Evolutionary conservation across 2,888 invertebrate genomes (phyloP).

Genomic region (Mythimna ferrago): DNA sequence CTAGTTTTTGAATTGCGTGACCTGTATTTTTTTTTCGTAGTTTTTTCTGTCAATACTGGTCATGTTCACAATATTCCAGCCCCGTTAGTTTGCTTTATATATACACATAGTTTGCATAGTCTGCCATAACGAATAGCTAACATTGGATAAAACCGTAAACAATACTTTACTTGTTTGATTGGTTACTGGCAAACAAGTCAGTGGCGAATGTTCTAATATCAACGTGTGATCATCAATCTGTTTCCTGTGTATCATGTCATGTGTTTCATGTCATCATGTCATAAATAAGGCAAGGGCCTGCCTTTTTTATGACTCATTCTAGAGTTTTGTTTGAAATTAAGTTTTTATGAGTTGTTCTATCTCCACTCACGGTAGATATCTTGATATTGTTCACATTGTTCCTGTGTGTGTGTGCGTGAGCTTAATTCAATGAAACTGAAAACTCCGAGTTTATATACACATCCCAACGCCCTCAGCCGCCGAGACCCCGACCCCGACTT

Average conservation of each 20-base stretch:
- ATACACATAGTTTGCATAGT: neutral
- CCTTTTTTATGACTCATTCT: too few relatives aligned
- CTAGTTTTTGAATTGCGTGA: neutral
- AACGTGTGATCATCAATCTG: neutral
- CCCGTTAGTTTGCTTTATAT: constrained; percentile 6
- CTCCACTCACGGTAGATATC: too few relatives aligned
- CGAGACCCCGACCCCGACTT: too few relatives aligned
- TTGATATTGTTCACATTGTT: too few relatives aligned
- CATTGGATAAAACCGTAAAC: constrained; percentile 6
- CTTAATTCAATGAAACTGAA: too few relatives aligned
- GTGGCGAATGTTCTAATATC: neutral
- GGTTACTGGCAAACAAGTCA: neutral
- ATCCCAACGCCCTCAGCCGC: too few relatives aligned
- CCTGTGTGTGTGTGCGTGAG: too few relatives aligned
- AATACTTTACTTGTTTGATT: constrained; percentile 21
- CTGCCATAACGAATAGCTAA: constrained; percentile 36
- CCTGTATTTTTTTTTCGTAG: neutral
- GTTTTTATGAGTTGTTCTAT: too few relatives aligned
- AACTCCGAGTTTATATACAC: too few relatives aligned
- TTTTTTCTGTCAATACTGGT: neutral
- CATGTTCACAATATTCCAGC: constrained; percentile 5
- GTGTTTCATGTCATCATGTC: too few relatives aligned
- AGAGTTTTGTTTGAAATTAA: too few relatives aligned
- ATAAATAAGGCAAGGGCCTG: too few relatives aligned
- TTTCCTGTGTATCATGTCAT: neutral